Evolutionary conservation across 23 tunicate species (phyloP).

Genomic region (Halocynthia aurantium): DNA sequence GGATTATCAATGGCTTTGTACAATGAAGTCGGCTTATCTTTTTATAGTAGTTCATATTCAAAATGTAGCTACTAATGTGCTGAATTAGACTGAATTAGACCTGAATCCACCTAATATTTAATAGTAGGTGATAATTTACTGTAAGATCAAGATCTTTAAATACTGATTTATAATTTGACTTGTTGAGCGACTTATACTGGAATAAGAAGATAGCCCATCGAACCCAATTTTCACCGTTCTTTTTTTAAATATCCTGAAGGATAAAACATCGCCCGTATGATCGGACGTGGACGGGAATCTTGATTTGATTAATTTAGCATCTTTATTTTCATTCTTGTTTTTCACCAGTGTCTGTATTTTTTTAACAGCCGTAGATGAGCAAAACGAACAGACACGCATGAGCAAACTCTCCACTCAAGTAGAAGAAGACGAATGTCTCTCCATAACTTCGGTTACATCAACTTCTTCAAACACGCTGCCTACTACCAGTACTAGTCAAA

Average conservation of each 20-base stretch:
- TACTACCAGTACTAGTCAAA: background rate
- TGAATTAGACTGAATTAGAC: too few relatives aligned
- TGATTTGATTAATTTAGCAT: too few relatives aligned
- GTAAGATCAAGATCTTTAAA: too few relatives aligned
- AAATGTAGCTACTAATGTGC: too few relatives aligned
- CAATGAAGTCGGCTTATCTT: too few relatives aligned
- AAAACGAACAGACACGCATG: conserved; percentile 52
- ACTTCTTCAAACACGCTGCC: background rate
- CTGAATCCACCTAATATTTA: too few relatives aligned
- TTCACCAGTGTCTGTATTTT: background rate
- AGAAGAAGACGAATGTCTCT: conserved; percentile 45
- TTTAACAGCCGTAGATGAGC: conserved; percentile 72
- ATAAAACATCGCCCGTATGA: too few relatives aligned
- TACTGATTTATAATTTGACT: background rate
- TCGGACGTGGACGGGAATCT: too few relatives aligned
- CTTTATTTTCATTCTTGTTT: background rate
- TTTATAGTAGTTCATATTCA: too few relatives aligned
- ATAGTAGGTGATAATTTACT: too few relatives aligned
- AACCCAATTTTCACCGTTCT: too few relatives aligned
- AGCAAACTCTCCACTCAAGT: conserved; percentile 30
- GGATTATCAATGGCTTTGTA: background rate
- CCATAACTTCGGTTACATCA: background rate
- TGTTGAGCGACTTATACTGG: background rate
- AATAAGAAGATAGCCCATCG: background rate
- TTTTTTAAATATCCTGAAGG: too few relatives aligned